Base-by-base conservation (phyloP, 2,888 invertebrate genomes). In the Chironomus riparius region DNA sequence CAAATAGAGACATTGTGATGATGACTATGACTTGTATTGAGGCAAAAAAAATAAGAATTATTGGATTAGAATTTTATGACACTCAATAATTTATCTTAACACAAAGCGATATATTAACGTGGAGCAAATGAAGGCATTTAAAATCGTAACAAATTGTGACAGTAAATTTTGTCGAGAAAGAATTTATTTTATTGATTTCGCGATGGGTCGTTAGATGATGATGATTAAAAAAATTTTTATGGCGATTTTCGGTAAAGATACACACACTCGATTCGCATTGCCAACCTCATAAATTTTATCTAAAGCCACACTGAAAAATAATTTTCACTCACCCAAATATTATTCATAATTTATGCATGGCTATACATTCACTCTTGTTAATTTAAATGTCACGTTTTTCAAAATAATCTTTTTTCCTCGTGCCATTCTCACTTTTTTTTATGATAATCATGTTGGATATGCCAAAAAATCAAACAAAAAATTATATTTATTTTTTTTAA, bases 371-470 rank as follows among this genome's bases (percentile, higher is more conserved):
- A 38, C 21, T 68, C 15, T 74, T 71, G 62, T 74, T 74, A 74
- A 74, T 74, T 74, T 65, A 68, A 74, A 74, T 74, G 74, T 74
- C 74, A 74, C 74, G 74, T 62, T 72, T 68, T 68, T 68, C 21
- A 13, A 13, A n/a, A 12, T 13, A 38, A 38, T 38, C 38, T 38
- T 62, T 70, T 48, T 70, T 38, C 38, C 38, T 38, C 38, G 38
- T 38, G 38, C 38, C 38, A 38, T 38, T 38, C 38, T 38, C 38
- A 38, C 38, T 38, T 38, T 38, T 38, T 38, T 38, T 38, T 38
- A 38, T 38, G 38, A 38, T 38, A 38, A 38, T 38, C 7, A 38
- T 38, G 10, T 38, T 38, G 38, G 38, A 38, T 38, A 38, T 38
- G 38, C 10, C 7, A 38, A 38, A 38, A 38, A 38, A 38, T 38